Evolutionary conservation across 92 coral and sea anemone species (phyloP), one percentile per base, ranked within the genome.

Genomic region (Epizoanthus stellaris): DNA sequence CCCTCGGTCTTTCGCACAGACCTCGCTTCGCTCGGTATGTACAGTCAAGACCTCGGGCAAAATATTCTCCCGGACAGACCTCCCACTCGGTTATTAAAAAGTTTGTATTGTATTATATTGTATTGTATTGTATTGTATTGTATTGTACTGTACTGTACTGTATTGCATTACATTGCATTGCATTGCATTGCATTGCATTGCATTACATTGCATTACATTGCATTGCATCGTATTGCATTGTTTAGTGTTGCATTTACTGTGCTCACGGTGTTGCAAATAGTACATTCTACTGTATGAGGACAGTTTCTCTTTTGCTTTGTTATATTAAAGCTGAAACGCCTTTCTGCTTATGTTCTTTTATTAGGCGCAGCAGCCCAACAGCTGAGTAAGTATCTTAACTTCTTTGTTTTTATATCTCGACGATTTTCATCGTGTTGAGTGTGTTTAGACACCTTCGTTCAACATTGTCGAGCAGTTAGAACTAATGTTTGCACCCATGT

Each of bases 371-470:
- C 56, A 61, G 34, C 11, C 43, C 82, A 52, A 7, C 10, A 77
- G 23, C 65, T 43, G 10, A 11, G 82, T 77, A 77, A 77, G 82
- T 77, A 60, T 74, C n/a, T 85, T 80, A 60, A 64, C 16, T 23
- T 16, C 21, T 84, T 57, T 4, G 25, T 70, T 70, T 70, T 11
- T 45, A 59, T 76, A 85, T 74, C 73, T 64, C 85, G 82, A 52
- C 10, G 89, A 89, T 5, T 30, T 30, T 30, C 36, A 30, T 30
- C 56, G 14, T 52, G 56, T 52, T 52, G 56, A 12, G 56, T 52
- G 12, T 52, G 56, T 52, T 52, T 52, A 52, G 56, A 52, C 56
- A 52, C 56, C 14, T 13, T 52, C 56, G 10, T 52, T 11, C 56
- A 52, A 9, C 36, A 30, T 30, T 30, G 36, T 30, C 1, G 36